Base-by-base conservation (phyloP, 2,797 vertebrate genomes). In the Oryzias sinensis region DNA sequence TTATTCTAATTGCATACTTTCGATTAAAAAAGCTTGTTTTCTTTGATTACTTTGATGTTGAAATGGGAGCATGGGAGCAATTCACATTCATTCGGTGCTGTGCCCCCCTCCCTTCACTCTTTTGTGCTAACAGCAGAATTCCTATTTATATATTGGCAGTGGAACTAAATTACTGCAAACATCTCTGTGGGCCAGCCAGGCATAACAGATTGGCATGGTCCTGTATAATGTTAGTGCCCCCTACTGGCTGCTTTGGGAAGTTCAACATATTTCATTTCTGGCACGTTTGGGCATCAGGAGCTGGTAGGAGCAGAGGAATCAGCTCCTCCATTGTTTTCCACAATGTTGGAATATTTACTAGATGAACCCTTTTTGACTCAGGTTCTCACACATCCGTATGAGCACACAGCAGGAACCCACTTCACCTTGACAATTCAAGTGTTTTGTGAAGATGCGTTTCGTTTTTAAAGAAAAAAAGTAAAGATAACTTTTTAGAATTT, bases 21-120 rank as follows among this genome's bases (percentile, higher is more conserved):
- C 87, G 87, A 90, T 92, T 91, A 89, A 91, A 93, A 90, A 92
- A 90, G 87, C 90, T 91, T 92, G 91, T 92, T 92, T 92, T 92
- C 88, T 89, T 92, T 92, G 90, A 92, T 93, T 92, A 92, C 90
- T 92, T 92, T 92, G 90, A 92, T 92, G 89, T 92, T 84, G 80
- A 91, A 91, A 90, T 88, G 83, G 88, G 84, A 91, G 85, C 89
- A 85, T 76, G 85, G 87, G 90, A 89, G 88, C 89, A 85, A 91
- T 91, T 91, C 88, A 79, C 88, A 93, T 91, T 91, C 87, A 87
- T 89, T 91, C 84, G 69, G 76, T 82, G 74, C 81, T 84, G 81
- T 90, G 82, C 83, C 60, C 41, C 37, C 18, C 70, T 74, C 71
- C 72, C 65, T 72, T 68, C 62, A 33, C 84, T 85, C 86, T 88